Evolutionary conservation across 2,797 vertebrate genomes (phyloP), one percentile per base, ranked within the genome.

Genomic region (Passerculus sandwichensis): DNA sequence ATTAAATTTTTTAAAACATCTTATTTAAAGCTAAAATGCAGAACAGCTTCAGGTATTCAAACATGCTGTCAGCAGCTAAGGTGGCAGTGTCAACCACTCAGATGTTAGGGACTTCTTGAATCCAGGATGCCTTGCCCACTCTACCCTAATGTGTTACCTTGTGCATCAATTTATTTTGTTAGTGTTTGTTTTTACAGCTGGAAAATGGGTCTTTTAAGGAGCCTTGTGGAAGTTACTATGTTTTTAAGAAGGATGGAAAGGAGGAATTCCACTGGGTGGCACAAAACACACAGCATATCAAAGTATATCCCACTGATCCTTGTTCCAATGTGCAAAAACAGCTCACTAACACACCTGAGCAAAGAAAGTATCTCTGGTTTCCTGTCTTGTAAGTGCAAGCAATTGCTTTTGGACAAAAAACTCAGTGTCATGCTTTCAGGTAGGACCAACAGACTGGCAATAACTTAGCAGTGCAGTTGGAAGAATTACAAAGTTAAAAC

Each of bases 71-170:
- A 67, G 38, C 54, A 74, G 50, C 15, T 67, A 59, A 10, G 18
- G 22, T 11, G 16, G 22, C 20, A 76, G 34, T 2, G 10, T 27
- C 57, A 57, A 56, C 5, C 12, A 23, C 15, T 11, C 9, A 11
- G 53, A 70, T 2, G 0, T 54, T 18, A 36, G 10, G 10, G 26
- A 0, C 0, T 10, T 61, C 19, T 34, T 26, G 19, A 86, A 54
- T 22, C 42, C 62, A 81, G 30, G 19, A 45, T 44, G 47, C 27
- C 27, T 59, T 61, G 25, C 6, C 23, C 64, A 62, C 25, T 89
- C 59, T 29, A 40, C 40, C 27, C n/a, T 47, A 19, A 57, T 0
- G 3, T 8, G 2, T 9, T 9, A 10, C 15, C 29, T 74, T 36
- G 40, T 6, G 11, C 4, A 29, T 5, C 9, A 90, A n/a, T 8